A percentile compares a stretch with the other conserved stretches of the same genome.
These are phyloP conservation scores for Drosophila meridionalis DNA, from an alignment of 2,888 invertebrate genomes.

Conservation along the genomic window DNA sequence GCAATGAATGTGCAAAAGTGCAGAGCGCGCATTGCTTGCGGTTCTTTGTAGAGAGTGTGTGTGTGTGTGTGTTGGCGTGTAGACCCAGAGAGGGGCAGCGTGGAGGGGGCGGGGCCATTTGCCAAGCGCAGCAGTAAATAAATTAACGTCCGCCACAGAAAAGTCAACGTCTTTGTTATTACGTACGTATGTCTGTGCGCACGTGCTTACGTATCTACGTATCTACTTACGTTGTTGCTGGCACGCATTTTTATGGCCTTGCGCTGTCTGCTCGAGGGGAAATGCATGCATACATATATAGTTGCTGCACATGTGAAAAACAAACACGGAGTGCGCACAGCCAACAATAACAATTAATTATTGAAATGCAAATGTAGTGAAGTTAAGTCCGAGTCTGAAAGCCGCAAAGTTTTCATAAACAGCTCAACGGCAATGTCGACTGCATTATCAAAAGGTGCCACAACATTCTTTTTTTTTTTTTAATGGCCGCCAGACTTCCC, in stretches of 20 bases:
- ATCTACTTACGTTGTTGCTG: constrained; percentile 46
- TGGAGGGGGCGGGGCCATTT: constrained; percentile 24
- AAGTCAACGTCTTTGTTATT: constrained; percentile 65
- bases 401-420: constrained; percentile 54
- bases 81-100: background rate
- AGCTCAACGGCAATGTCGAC: constrained; percentile 21
- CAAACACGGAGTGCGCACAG: constrained; percentile 50
- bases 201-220: constrained; percentile 48
- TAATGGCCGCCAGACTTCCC: constrained; percentile 26
- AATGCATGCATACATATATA: background rate
- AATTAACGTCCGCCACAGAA: constrained; percentile 66
- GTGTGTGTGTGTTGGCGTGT: background rate
- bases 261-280: constrained; percentile 7
- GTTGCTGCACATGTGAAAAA: constrained; percentile 33
- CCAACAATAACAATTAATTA: constrained; percentile 72
- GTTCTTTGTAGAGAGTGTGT: constrained; percentile 13
- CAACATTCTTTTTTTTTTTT: constrained; percentile 32
- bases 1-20: constrained; percentile 69
- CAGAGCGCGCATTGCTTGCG: constrained; percentile 62
- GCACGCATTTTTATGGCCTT: constrained; percentile 43
- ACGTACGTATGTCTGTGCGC: constrained; percentile 4
- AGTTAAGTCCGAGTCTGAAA: constrained; percentile 38
- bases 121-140: constrained; percentile 66
- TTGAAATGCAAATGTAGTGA: constrained; percentile 66
- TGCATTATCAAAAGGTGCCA: constrained; percentile 56